Percentiles rank a stretch among this genome's conserved stretches.
Evolutionary conservation across 2,113 vertebrate genomes (phyloP).

Genomic region (Geococcyx californianus): DNA sequence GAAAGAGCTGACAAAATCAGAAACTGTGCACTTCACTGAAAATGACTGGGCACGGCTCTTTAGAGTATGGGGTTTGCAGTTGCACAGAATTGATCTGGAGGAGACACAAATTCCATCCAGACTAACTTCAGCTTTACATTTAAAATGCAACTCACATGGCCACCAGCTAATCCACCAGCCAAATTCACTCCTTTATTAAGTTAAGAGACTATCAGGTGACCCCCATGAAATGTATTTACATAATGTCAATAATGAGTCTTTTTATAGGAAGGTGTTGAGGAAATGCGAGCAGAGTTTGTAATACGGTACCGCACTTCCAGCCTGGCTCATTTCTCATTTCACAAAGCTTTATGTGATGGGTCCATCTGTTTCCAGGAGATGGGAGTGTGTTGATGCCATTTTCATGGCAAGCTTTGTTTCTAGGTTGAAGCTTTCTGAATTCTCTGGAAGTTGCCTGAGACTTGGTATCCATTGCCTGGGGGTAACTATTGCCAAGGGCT

Average conservation of each 20-base stretch:
- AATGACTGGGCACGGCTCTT: slow-evolving; percentile 12
- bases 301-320: not conserved
- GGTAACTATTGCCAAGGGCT: slow-evolving; percentile 14
- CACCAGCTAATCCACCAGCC: slow-evolving; percentile 11
- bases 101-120: slow-evolving; percentile 14
- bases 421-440: slow-evolving; percentile 20
- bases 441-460: slow-evolving; percentile 2
- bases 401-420: slow-evolving; percentile 30
- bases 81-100: not conserved
- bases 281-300: slow-evolving; percentile 22
- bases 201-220: slow-evolving; percentile 36
- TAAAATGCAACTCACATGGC: slow-evolving; percentile 29
- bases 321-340: not conserved
- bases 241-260: slow-evolving; percentile 55
- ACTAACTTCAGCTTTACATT: slow-evolving; percentile 29
- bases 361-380: slow-evolving; percentile 62
- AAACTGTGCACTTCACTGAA: not conserved
- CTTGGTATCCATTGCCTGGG: not conserved
- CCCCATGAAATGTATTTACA: slow-evolving; percentile 49
- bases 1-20: slow-evolving; percentile 25
- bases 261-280: slow-evolving; percentile 36
- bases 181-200: slow-evolving; percentile 54
- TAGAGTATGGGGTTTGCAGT: not conserved
- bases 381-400: slow-evolving; percentile 1
- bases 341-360: slow-evolving; percentile 11